These are phyloP conservation scores for Psilanteris sp. DNA, from an alignment of 1,140 invertebrate species.

Conservation along the genomic window DNA sequence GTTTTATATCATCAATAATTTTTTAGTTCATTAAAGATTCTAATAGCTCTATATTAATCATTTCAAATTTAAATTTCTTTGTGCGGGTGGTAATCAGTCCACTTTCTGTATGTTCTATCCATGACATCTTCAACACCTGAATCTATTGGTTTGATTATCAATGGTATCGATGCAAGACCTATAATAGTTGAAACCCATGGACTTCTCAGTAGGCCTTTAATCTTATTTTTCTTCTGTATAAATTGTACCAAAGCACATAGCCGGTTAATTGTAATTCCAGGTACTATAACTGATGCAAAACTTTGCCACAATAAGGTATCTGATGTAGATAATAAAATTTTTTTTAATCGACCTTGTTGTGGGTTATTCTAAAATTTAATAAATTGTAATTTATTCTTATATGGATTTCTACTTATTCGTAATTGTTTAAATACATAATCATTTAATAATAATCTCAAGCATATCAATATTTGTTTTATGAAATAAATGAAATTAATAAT, in stretches of 20 bases:
- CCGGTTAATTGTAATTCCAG: conserved; percentile 95
- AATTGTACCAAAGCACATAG: conserved; percentile 84
- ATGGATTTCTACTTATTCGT: too few relatives aligned
- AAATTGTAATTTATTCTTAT: too few relatives aligned
- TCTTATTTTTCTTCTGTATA: conserved; percentile 78
- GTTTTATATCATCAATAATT: too few relatives aligned
- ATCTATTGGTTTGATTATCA: conserved; percentile 97
- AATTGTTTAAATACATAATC: too few relatives aligned
- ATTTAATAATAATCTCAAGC: too few relatives aligned
- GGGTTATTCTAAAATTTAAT: conserved; percentile 30
- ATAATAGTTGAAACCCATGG: conserved; percentile 87
- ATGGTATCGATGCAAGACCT: conserved; percentile 91
- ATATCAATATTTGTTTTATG: too few relatives aligned
- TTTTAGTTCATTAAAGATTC: too few relatives aligned
- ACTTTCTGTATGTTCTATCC: conserved; percentile 85
- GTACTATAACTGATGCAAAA: conserved; percentile 94
- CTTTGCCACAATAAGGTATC: conserved; percentile 96
- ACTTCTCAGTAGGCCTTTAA: conserved; percentile 77
- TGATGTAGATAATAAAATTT: conserved; percentile 83
- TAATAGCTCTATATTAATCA: too few relatives aligned
- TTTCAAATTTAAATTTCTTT: too few relatives aligned
- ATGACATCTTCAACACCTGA: conserved; percentile 87
- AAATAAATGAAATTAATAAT: too few relatives aligned
- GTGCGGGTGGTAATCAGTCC: conserved; percentile 73
- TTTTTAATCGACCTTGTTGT: conserved; percentile 68